Evolutionary conservation across 2,113 vertebrate species (phyloP).

Genomic region (Pitta sordida): DNA sequence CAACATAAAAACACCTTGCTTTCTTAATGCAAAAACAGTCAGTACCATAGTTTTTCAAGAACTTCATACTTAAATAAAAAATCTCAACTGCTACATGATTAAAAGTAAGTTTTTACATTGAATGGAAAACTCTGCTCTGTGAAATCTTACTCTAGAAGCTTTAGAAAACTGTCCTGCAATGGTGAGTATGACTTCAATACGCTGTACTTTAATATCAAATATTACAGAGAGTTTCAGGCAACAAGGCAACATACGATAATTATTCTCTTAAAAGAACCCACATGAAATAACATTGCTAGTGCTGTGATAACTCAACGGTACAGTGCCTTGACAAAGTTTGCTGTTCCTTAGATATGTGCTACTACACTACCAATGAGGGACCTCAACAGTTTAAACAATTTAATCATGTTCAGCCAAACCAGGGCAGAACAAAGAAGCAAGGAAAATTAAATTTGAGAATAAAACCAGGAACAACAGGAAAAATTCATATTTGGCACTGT

Average conservation of each 20-base stretch:
- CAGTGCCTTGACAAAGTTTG: neutral
- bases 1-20: neutral
- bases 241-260: neutral
- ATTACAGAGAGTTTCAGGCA: neutral
- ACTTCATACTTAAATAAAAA: neutral
- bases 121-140: neutral
- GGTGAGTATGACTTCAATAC: neutral
- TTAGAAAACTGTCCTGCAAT: neutral
- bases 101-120: neutral
- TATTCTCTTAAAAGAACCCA: neutral
- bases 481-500: neutral
- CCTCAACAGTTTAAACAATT: neutral
- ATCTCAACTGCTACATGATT: neutral
- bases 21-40: neutral
- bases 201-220: neutral
- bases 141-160: neutral
- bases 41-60: neutral
- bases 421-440: neutral
- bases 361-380: neutral
- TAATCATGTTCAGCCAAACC: neutral
- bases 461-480: neutral
- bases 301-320: neutral
- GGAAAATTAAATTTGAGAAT: neutral
- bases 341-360: neutral
- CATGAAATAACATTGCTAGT: neutral